Base-by-base conservation (phyloP, 2,888 invertebrate species). In the Scotopteryx bipunctaria region DNA sequence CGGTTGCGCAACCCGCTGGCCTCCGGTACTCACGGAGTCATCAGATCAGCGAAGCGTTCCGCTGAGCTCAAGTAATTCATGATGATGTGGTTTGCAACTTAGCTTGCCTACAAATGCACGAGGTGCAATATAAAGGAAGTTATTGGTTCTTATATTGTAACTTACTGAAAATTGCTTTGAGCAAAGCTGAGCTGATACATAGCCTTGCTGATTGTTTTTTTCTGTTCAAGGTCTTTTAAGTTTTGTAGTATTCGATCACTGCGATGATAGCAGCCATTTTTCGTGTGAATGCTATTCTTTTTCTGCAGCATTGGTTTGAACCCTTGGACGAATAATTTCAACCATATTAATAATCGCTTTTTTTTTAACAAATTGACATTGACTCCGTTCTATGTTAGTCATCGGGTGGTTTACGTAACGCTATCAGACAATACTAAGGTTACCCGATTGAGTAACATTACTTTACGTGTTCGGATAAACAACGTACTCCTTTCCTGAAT, bases 1-100 rank as follows among this genome's bases (percentile, higher is more conserved):
- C 45, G 53, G 55, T 65, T 66, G 59, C 55, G 63, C 62, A 71
- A 73, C 56, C 55, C 54, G 44, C 55, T 57, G 42, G 43, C 38
- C 33, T 47, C 44, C 43, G 44, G 38, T 21, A 17, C 23, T 40
- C 32, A 17, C 29, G 21, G 13, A 42, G 36, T 23, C 49, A 36
- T 37, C 46, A 40, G 33, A 27, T 5, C 25, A 16, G 16, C 14
- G 36, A 53, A 40, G 49, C 42, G 14, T 19, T 15, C 23, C 21
- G 13, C 35, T n/a, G 19, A 36, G 8, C 44, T 36, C 16, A 6
- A 27, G 14, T 14, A 31, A 8, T 14, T 33, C 33, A 21, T 46
- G 14, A 9, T 29, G 16, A 27, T 11, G 9, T 27, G 9, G 14
- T 32, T 15, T 15, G 3, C 8, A 17, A 13, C 4, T 8, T 9